These are phyloP conservation scores for Pterostichus madidus DNA, from an alignment of 2,888 invertebrate species.

Conservation along the genomic window DNA sequence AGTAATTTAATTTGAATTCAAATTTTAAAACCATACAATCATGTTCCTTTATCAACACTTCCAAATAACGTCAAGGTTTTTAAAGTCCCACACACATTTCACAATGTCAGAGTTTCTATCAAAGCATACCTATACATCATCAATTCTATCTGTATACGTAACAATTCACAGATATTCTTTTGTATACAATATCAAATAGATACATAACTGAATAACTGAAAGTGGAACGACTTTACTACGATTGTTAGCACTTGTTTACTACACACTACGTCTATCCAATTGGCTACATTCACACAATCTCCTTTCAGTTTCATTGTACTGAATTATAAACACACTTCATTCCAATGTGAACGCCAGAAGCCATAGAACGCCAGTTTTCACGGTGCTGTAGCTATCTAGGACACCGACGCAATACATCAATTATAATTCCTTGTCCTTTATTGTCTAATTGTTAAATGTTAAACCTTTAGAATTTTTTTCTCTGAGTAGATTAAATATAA, in stretches of 20 bases:
- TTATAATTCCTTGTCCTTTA: slow-evolving; percentile 43
- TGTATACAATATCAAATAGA: background rate
- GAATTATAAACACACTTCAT: background rate
- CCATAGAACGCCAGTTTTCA: background rate
- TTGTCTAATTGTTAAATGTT: slow-evolving; percentile 16
- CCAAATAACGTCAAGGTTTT: too few relatives aligned
- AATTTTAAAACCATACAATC: too few relatives aligned
- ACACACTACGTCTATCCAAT: background rate
- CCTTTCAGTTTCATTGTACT: slow-evolving; percentile 13
- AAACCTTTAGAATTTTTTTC: slow-evolving; percentile 32
- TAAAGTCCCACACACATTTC: too few relatives aligned
- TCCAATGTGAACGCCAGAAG: too few relatives aligned
- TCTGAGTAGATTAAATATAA: slow-evolving; percentile 23
- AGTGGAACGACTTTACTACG: background rate
- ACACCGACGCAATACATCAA: slow-evolving; percentile 4
- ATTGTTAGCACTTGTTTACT: background rate
- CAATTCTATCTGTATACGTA: too few relatives aligned
- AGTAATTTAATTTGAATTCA: too few relatives aligned
- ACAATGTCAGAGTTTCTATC: too few relatives aligned
- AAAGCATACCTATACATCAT: too few relatives aligned
- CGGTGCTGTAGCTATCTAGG: slow-evolving; percentile 23
- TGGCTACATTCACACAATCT: background rate
- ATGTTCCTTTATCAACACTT: too few relatives aligned
- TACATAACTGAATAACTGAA: too few relatives aligned
- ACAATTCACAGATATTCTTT: too few relatives aligned